These are phyloP conservation scores for Callipepla squamata DNA, from an alignment of 2,113 vertebrate species.

Conservation along the genomic window DNA sequence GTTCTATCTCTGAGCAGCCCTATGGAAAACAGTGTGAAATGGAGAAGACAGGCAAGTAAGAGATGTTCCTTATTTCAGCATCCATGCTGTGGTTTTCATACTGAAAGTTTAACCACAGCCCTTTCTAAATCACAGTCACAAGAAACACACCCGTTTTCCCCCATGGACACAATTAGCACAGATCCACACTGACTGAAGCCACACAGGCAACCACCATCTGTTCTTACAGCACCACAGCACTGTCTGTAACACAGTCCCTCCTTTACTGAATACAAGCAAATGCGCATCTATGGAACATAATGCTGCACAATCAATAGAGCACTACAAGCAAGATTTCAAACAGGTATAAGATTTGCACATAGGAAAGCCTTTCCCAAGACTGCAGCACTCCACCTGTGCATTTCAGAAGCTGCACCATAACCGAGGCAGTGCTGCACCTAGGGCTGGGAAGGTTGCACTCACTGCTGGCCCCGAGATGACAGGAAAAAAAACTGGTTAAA, in stretches of 20 bases:
- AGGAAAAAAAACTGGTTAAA: neutral
- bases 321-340: neutral
- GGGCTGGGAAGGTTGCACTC: neutral
- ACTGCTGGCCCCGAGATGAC: neutral
- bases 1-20: neutral
- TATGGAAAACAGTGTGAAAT: neutral
- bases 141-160: neutral
- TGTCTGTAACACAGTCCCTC: neutral
- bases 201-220: neutral
- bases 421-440: neutral
- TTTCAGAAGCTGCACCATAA: neutral
- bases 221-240: neutral
- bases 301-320: neutral
- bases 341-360: neutral
- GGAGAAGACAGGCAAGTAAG: neutral
- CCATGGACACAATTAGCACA: neutral
- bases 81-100: neutral
- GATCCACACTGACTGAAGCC: neutral
- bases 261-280: neutral
- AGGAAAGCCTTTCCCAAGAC: neutral
- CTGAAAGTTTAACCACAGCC: neutral
- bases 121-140: neutral
- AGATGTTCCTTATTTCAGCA: neutral
- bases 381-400: neutral
- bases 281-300: neutral